phyloP scores from a whole-genome alignment of 2,797 vertebrate species.

The Graptemys geographica region DNA sequence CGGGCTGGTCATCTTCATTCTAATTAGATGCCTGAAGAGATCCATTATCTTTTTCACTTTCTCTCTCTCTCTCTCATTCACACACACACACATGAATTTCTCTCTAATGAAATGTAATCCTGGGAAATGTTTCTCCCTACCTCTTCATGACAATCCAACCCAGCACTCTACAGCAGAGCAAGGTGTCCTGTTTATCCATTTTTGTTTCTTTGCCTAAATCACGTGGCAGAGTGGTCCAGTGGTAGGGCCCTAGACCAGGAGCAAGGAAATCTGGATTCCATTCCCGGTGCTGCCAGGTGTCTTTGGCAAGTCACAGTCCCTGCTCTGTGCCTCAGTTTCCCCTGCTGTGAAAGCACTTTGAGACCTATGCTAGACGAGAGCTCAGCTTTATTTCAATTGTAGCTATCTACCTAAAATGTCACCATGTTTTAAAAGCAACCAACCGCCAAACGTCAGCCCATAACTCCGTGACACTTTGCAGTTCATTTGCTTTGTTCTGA shows the following conservation, averaged over 20 bases:
- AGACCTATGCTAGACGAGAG: neutral
- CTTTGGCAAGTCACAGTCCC: neutral
- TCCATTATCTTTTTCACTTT: neutral
- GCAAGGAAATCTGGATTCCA: neutral
- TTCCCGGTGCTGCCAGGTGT: neutral
- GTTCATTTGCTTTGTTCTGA: neutral
- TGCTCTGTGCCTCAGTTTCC: neutral
- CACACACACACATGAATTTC: neutral
- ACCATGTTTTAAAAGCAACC: neutral
- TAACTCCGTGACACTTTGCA: too few relatives aligned
- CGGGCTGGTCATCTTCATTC: neutral
- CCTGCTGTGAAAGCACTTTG: neutral
- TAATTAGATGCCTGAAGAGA: neutral
- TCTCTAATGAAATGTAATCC: neutral
- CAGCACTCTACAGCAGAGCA: neutral
- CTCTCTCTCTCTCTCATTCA: neutral
- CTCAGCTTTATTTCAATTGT: neutral
- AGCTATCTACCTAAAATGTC: neutral
- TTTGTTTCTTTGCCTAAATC: neutral
- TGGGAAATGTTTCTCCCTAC: too few relatives aligned
- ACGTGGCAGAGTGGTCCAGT: neutral
- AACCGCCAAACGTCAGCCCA: neutral
- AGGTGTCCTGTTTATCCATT: neutral
- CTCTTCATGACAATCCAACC: too few relatives aligned
- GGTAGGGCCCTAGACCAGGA: neutral